A percentile compares a stretch with the other conserved stretches of the same genome.
Conservation (phyloP, 2,888 invertebrate genomes). For the Lepetodrilus schrolli region DNA sequence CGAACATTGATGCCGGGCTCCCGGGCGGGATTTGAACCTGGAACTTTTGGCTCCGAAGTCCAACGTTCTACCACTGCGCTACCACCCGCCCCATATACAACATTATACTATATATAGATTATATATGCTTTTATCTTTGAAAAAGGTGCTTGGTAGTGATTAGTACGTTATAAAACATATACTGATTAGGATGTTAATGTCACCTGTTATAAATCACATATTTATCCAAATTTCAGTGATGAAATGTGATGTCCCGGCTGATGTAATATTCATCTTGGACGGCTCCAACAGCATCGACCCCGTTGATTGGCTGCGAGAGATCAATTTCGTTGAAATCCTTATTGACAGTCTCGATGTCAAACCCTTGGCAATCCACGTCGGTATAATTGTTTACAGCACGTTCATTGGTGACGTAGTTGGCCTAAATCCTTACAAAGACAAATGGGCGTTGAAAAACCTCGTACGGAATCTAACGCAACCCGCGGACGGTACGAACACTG, state of each 20-base stretch:
- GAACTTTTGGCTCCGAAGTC: too few relatives aligned
- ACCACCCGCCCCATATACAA: too few relatives aligned
- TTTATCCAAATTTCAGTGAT: conserved; percentile 41
- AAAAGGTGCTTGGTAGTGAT: too few relatives aligned
- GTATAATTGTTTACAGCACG: conserved; percentile 62
- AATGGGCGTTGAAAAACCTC: conserved; percentile 51
- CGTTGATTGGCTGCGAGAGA: conserved; percentile 53
- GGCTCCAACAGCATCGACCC: conserved; percentile 60
- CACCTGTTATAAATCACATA: neutral
- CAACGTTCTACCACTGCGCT: too few relatives aligned
- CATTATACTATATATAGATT: too few relatives aligned
- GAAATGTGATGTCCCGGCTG: conserved; percentile 60
- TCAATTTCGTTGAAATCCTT: conserved; percentile 59
- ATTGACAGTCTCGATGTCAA: conserved; percentile 61
- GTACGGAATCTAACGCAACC: conserved; percentile 53
- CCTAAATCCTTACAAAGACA: conserved; percentile 56
- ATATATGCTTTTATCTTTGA: too few relatives aligned
- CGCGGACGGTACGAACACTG: conserved; percentile 63
- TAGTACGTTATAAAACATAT: neutral
- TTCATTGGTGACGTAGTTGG: conserved; percentile 53
- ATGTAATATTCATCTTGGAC: conserved; percentile 63
- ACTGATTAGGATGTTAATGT: neutral
- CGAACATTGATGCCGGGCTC: too few relatives aligned
- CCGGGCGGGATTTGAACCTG: too few relatives aligned
- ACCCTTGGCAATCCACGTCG: conserved; percentile 58